Evolutionary conservation across 2,888 invertebrate species (phyloP), one percentile per base, ranked within the genome.

Genomic region (Chloroclystis v-ata): DNA sequence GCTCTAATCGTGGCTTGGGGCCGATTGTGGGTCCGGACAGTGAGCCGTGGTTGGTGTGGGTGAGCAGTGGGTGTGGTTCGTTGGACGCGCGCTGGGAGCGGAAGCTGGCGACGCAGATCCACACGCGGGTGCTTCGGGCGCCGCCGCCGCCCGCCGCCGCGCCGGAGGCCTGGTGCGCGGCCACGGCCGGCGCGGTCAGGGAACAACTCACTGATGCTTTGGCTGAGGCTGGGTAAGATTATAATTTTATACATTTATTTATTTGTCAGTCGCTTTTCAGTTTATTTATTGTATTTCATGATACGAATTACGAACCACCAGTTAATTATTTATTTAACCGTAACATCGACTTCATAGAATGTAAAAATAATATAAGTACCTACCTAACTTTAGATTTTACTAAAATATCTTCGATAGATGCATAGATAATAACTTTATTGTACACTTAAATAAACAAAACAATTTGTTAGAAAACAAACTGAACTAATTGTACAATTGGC

Each of bases 161-260:
- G 54, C 72, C 73, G 20, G 75, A 65, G 44, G 59, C 60, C 32
- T 76, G 78, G 76, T 71, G 75, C 67, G 72, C 72, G 16, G 68
- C 59, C 38, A 63, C 54, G 42, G 65, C 65, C 26, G 68, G 56
- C 25, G 57, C 59, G 29, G 66, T 64, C 50, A 72, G 79, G 54
- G 58, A 65, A 29, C 71, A 67, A n/a, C 71, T 81, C 28, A 60
- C 58, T 7, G 80, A 74, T 28, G 49, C 68, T 37, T 60, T 77
- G 7, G 65, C 62, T 4, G 79, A 75, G 47, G 75, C 76, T 1
- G 77, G 75, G 74, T 72, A 46, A 60, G 69, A 40, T 20, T 10
- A 56, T 49, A 39, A 10, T 28, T 28, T 10, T 28, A 28, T 2
- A 8, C 6, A 24, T 3, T 24, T 24, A 24, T 24, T 24, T 24